These are phyloP conservation scores for Porites rus DNA, from an alignment of 92 coral and sea anemone species.

Conservation along the genomic window DNA sequence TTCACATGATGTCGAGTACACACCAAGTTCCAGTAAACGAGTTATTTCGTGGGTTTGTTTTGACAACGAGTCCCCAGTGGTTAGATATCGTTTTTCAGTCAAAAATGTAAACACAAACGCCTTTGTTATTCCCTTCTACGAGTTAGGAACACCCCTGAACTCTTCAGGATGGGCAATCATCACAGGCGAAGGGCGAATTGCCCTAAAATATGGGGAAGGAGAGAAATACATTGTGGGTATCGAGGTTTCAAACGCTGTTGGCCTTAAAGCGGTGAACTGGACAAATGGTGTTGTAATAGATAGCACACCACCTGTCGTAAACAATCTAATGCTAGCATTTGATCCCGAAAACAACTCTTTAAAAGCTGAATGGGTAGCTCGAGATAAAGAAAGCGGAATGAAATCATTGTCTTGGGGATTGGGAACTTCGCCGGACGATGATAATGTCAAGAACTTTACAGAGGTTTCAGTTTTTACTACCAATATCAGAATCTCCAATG, in stretches of 20 bases:
- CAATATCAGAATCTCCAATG: slow-evolving; percentile 45
- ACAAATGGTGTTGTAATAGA: slow-evolving; percentile 88
- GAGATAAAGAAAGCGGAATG: slow-evolving; percentile 84
- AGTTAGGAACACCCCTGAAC: slow-evolving; percentile 48
- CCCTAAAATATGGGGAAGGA: slow-evolving; percentile 70
- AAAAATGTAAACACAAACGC: slow-evolving; percentile 56
- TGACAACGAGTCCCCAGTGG: slow-evolving; percentile 81
- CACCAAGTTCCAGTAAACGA: slow-evolving; percentile 68
- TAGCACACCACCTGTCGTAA: slow-evolving; percentile 84
- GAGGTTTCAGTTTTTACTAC: slow-evolving; percentile 30
- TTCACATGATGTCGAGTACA: slow-evolving; percentile 52
- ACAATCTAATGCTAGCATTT: slow-evolving; percentile 64
- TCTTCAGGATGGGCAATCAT: slow-evolving; percentile 73
- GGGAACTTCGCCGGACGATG: slow-evolving; percentile 73
- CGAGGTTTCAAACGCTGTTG: slow-evolving; percentile 75
- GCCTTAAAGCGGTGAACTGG: slow-evolving; percentile 77
- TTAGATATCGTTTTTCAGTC: slow-evolving; percentile 79
- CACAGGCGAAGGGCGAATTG: slow-evolving; percentile 71
- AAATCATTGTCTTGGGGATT: slow-evolving; percentile 78
- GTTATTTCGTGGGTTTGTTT: slow-evolving; percentile 80
- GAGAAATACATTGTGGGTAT: slow-evolving; percentile 76
- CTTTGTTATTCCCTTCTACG: slow-evolving; percentile 77
- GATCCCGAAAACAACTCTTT: slow-evolving; percentile 65
- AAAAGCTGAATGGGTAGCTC: slow-evolving; percentile 66
- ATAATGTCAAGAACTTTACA: slow-evolving; percentile 63